Conservation (phyloP, 2,888 invertebrate genomes). For the Apocheima hispidaria region DNA sequence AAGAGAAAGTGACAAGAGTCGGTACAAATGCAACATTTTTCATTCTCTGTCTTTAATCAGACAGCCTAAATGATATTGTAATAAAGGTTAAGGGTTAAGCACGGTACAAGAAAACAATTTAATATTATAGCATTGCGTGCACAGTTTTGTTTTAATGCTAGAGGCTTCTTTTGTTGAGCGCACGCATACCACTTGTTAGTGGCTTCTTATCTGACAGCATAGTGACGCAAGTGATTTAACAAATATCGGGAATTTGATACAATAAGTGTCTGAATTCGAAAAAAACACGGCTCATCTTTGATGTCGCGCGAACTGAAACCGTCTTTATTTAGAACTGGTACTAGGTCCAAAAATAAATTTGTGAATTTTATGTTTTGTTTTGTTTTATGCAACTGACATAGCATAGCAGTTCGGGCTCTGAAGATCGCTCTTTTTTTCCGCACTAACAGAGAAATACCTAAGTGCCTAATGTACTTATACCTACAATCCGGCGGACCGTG, state of each 20-base stretch:
- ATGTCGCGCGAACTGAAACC: too few species aligned
- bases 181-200: conserved; percentile 2
- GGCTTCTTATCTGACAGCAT: conserved; percentile 1
- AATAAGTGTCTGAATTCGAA: too few species aligned
- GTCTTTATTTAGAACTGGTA: too few species aligned
- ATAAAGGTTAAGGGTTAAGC: conserved; percentile 46
- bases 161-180: conserved; percentile 13
- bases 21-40: conserved; percentile 58
- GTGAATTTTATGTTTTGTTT: too few species aligned
- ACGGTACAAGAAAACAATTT: conserved; percentile 33
- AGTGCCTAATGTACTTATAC: not conserved
- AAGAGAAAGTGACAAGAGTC: conserved; percentile 63
- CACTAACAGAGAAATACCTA: not conserved
- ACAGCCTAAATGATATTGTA: conserved; percentile 58
- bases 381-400: too few species aligned
- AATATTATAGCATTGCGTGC: conserved; percentile 17
- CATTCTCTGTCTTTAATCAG: conserved; percentile 65
- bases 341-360: too few species aligned
- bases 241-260: not conserved
- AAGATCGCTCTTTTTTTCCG: too few species aligned
- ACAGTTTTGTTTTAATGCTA: conserved; percentile 18
- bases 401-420: too few species aligned
- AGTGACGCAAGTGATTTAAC: not conserved
- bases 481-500: conserved; percentile 40
- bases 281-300: too few species aligned